phyloP scores from a whole-genome alignment of 2,113 vertebrate species.

The Oncorhynchus masou region DNA sequence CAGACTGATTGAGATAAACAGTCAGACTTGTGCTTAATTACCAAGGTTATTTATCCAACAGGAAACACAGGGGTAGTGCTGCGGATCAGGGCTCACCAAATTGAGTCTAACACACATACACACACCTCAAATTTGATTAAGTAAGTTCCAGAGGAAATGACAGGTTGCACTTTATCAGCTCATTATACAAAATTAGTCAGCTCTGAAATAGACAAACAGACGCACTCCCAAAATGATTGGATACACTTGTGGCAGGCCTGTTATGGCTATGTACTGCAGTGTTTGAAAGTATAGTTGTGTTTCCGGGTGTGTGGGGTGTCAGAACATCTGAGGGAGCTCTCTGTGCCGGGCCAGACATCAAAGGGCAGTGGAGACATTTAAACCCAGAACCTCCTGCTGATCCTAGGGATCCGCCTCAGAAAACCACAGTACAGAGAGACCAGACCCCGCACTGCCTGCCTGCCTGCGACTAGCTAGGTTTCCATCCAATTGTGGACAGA shows the following conservation, averaged over 20 bases:
- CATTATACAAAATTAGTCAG: slow-evolving; percentile 28
- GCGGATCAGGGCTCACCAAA: slow-evolving; percentile 44
- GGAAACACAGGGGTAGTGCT: slow-evolving; percentile 18
- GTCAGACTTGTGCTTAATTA: slow-evolving; percentile 55
- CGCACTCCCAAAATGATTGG: slow-evolving; percentile 10
- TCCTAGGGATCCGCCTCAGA: slow-evolving; percentile 6
- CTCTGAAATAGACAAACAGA: slow-evolving; percentile 27
- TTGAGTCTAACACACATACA: slow-evolving; percentile 42
- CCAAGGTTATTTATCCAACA: slow-evolving; percentile 44
- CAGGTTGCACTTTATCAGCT: slow-evolving; percentile 29
- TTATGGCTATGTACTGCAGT: slow-evolving; percentile 4
- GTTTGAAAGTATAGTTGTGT: slow-evolving; percentile 15
- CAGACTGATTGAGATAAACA: slow-evolving; percentile 49
- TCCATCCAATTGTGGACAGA: too few species aligned
- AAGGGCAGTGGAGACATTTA: background rate
- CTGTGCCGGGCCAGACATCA: background rate
- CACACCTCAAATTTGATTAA: slow-evolving; percentile 38
- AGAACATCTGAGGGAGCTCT: slow-evolving; percentile 10
- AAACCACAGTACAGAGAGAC: too few species aligned
- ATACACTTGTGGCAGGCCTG: slow-evolving; percentile 4
- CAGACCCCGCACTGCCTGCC: background rate
- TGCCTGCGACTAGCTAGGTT: background rate
- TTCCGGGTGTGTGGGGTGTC: slow-evolving; percentile 7
- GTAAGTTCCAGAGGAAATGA: slow-evolving; percentile 18
- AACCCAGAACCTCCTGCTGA: slow-evolving; percentile 10